Percentiles rank a stretch among this genome's conserved stretches.
Conservation (phyloP, 1,140 invertebrate genomes). For the Spodoptera litura region DNA sequence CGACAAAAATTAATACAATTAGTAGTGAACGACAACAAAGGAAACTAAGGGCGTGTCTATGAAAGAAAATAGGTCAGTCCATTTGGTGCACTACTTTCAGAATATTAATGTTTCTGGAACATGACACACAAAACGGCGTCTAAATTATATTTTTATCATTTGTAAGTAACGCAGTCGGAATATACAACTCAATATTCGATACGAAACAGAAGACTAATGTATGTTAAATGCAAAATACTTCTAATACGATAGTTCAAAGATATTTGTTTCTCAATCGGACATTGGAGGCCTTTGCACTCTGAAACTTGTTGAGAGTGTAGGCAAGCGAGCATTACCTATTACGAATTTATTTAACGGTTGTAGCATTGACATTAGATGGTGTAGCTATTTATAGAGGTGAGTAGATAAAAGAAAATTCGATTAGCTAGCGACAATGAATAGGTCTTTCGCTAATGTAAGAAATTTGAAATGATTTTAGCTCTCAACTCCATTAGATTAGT, state of each 20-base stretch:
- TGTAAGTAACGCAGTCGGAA: conserved; percentile 12
- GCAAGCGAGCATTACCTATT: too few species aligned
- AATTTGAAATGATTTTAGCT: too few species aligned
- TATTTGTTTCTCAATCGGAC: conserved; percentile 2
- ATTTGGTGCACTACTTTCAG: conserved; percentile 7
- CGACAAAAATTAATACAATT: conserved; percentile 1
- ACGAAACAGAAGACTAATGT: conserved; percentile 28
- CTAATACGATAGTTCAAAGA: not conserved
- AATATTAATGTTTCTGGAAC: conserved; percentile 31
- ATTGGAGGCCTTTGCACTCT: not conserved
- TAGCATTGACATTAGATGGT: too few species aligned
- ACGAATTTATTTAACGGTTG: too few species aligned
- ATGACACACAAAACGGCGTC: conserved; percentile 27
- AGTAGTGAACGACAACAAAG: conserved; percentile 12
- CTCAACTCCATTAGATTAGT: too few species aligned
- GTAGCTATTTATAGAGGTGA: too few species aligned
- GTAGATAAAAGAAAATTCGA: too few species aligned
- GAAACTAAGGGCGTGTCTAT: conserved; percentile 41
- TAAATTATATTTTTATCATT: not conserved
- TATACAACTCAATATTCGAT: conserved; percentile 10
- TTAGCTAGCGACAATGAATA: too few species aligned
- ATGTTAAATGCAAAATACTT: conserved; percentile 5
- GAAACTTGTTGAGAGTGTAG: too few species aligned
- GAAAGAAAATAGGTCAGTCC: conserved; percentile 56
- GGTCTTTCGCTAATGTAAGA: too few species aligned